Evolutionary conservation across 2,888 invertebrate genomes (phyloP).

Genomic region (Bembecia ichneumoniformis): DNA sequence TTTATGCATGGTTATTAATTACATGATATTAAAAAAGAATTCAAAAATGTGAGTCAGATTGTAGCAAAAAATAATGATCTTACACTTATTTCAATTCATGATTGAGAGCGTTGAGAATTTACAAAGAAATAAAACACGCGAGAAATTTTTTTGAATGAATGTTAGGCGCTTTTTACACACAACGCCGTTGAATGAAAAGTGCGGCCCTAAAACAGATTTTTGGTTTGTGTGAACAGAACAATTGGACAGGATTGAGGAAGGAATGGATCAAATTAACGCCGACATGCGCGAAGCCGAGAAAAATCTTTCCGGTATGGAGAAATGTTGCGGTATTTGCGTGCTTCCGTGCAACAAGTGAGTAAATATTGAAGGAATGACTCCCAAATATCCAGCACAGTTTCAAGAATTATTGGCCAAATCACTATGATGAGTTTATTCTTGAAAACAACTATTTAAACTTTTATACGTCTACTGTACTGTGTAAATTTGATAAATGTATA

Average conservation of each 20-base stretch:
- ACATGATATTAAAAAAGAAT: neutral
- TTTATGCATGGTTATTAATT: neutral
- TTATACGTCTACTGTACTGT: no score
- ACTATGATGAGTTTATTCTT: no score
- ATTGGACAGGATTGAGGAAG: conserved; percentile 99
- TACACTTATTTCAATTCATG: conserved; percentile 62
- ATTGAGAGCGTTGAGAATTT: conserved; percentile 74
- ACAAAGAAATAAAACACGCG: conserved; percentile 27
- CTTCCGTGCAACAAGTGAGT: conserved; percentile 98
- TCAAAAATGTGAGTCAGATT: neutral
- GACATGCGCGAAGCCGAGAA: conserved; percentile 99
- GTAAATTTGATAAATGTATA: no score
- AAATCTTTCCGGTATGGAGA: conserved; percentile 99
- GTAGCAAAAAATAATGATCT: conserved; percentile 31
- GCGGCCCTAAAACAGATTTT: conserved; percentile 39
- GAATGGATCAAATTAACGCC: conserved; percentile 99
- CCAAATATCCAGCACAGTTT: no score
- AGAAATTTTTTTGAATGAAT: conserved; percentile 9
- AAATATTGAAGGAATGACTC: conserved; percentile 2
- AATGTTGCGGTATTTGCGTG: conserved; percentile 99
- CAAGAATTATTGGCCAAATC: no score
- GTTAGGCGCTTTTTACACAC: conserved; percentile 53
- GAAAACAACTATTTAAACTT: no score
- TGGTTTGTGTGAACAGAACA: conserved; percentile 84
- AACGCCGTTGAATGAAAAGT: conserved; percentile 23